Evolutionary conservation across 2,113 vertebrate species (phyloP).

Genomic region (Saccopteryx bilineata): DNA sequence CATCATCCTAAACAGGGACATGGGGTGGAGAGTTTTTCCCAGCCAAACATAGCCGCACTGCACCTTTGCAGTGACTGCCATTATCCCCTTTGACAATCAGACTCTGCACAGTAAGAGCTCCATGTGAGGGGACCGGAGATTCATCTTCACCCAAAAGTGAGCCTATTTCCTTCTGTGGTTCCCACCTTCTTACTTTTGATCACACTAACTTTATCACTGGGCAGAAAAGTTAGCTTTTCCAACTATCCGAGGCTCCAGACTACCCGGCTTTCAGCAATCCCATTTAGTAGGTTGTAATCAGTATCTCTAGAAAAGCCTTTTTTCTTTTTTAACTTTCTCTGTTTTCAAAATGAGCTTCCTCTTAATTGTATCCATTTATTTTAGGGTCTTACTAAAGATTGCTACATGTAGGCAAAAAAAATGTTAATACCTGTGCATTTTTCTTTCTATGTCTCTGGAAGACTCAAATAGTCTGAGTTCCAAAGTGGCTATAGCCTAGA

Average conservation of each 20-base stretch:
- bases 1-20: background rate
- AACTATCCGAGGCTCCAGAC: background rate
- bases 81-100: background rate
- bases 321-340: background rate
- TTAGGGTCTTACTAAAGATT: background rate
- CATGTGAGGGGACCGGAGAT: background rate
- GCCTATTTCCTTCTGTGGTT: background rate
- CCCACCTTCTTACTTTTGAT: background rate
- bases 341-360: background rate
- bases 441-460: constrained; percentile 19
- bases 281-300: background rate
- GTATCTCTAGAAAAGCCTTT: background rate
- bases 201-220: background rate
- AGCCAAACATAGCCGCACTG: background rate
- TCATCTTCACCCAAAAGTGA: background rate
- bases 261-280: background rate
- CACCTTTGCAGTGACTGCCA: background rate
- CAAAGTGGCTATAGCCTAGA: background rate
- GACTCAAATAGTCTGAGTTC: background rate
- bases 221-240: background rate
- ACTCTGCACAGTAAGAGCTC: background rate
- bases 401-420: background rate
- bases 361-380: background rate
- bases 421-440: background rate
- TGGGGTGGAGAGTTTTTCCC: background rate